Conservation (phyloP, 30 jellyfish, hydroid and myxozoan genomes). For the Aurelia aurita complex sp. Pacific region DNA sequence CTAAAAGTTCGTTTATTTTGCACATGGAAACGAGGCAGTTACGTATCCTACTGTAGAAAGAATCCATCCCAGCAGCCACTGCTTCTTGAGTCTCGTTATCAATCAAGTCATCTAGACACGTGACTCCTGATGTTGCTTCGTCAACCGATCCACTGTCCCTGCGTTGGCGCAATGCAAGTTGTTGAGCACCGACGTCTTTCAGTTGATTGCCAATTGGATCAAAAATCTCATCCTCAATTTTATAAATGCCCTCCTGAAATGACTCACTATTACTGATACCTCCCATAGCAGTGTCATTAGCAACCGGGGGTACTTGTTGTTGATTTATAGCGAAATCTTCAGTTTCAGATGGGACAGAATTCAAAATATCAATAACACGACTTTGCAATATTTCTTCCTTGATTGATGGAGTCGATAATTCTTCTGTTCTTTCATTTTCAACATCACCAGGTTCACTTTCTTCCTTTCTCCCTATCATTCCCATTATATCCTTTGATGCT, state of each 20-base stretch:
- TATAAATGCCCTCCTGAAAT: background rate
- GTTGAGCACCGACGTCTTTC: constrained; percentile 64
- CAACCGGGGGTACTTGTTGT: too few species aligned
- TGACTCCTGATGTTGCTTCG: constrained; percentile 38
- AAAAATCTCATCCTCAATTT: background rate
- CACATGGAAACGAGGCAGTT: constrained; percentile 79
- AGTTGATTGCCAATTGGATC: constrained; percentile 36
- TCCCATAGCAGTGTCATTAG: too few species aligned
- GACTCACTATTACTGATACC: too few species aligned
- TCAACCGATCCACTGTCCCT: constrained; percentile 70
- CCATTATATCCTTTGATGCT: too few species aligned
- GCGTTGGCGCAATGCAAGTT: constrained; percentile 67
- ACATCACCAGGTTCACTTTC: too few species aligned
- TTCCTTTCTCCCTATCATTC: too few species aligned
- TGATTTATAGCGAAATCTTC: too few species aligned
- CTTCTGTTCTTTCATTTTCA: too few species aligned
- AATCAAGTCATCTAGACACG: constrained; percentile 52
- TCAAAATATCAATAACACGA: too few species aligned
- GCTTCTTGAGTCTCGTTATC: constrained; percentile 72
- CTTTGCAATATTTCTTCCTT: constrained; percentile 4
- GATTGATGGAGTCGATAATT: background rate
- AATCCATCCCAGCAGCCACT: constrained; percentile 86
- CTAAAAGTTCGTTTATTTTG: constrained; percentile 41
- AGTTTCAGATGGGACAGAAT: too few species aligned
- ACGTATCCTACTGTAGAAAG: constrained; percentile 63